These are phyloP conservation scores for Drosophila nr. fundita DNA, from an alignment of 2,888 invertebrate species.

Conservation along the genomic window DNA sequence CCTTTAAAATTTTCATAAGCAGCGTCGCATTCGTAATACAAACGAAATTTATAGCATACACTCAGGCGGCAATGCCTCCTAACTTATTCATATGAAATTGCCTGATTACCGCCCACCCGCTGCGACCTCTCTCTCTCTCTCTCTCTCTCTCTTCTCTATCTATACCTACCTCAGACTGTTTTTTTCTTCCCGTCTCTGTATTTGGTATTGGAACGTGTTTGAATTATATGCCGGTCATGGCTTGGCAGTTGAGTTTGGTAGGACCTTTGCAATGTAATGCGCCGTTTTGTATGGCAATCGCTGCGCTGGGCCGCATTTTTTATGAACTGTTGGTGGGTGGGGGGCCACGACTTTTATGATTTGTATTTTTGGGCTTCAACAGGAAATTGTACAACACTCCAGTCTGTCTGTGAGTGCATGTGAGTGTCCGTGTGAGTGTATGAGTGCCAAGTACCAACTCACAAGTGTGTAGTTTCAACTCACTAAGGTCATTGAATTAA, in stretches of 20 bases:
- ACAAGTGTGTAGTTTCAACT: slow-evolving; percentile 67
- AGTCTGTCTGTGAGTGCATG: slow-evolving; percentile 12
- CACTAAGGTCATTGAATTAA: slow-evolving; percentile 73
- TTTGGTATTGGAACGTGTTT: slow-evolving; percentile 73
- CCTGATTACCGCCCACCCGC: slow-evolving; percentile 70
- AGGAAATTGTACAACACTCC: slow-evolving; percentile 48
- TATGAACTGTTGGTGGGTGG: slow-evolving; percentile 61
- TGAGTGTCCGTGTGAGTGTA: neutral
- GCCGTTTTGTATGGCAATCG: slow-evolving; percentile 77
- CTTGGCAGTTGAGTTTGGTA: slow-evolving; percentile 43
- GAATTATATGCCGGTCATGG: slow-evolving; percentile 77
- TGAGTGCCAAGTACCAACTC: slow-evolving; percentile 40
- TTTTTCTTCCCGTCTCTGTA: slow-evolving; percentile 10
- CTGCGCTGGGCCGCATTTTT: slow-evolving; percentile 75
- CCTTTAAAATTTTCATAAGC: slow-evolving; percentile 76
- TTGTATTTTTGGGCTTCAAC: slow-evolving; percentile 59
- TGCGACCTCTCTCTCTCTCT: slow-evolving; percentile 12
- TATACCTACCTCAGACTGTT: neutral
- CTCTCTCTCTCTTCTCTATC: neutral
- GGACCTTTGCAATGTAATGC: slow-evolving; percentile 57
- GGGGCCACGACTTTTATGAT: slow-evolving; percentile 72
- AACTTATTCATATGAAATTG: slow-evolving; percentile 79
- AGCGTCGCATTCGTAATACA: slow-evolving; percentile 72
- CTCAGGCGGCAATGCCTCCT: slow-evolving; percentile 71
- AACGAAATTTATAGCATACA: slow-evolving; percentile 74